Base-by-base conservation (phyloP, 2,113 vertebrate genomes). In the Lasiurus cinereus region DNA sequence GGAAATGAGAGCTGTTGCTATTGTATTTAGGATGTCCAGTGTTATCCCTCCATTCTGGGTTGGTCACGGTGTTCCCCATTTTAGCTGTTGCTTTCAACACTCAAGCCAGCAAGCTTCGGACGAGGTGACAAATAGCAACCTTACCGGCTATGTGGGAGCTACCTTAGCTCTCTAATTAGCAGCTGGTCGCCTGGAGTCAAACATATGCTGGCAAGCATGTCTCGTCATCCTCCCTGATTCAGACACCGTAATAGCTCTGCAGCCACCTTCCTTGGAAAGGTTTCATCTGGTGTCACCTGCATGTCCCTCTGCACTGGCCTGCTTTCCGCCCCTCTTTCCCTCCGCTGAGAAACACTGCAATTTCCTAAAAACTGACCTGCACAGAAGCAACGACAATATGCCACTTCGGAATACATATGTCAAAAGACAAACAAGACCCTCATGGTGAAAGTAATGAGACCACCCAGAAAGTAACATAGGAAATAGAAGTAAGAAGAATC, bases 401-500 rank as follows among this genome's bases (percentile, higher is more conserved):
- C 77, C 16, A 83, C 27, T 73, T 72, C 72, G 18, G 43, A 83
- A 46, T 70, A 79, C 83, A 92, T 36, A 33, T 52, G 52, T 27
- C 39, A 87, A 77, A 94, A 95, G 62, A 36, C 19, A 19, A 77
- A n/a, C 0, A 83, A 92, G n/a, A 39, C 13, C 9, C 29, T 82
- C 67, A 36, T 67, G 21, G 22, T 36, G 24, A 89, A 83, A 85
- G 46, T 18, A 46, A 19, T 82, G n/a, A 83, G 64, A 83, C 4
- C 62, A 83, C 77, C 46, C 66, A 50, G 62, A 80, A 94, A 80
- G n/a, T n/a, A 36, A 29, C 43, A 33, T 9, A 94, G 59, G 74
- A 90, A 92, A 54, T 10, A 19, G 8, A 52, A 89, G 24, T 92
- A n/a, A n/a, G n/a, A n/a, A n/a, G n/a, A n/a, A n/a, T n/a, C n/a